Conservation (phyloP, 2,888 invertebrate species). For the Luffia ferchaultella region DNA sequence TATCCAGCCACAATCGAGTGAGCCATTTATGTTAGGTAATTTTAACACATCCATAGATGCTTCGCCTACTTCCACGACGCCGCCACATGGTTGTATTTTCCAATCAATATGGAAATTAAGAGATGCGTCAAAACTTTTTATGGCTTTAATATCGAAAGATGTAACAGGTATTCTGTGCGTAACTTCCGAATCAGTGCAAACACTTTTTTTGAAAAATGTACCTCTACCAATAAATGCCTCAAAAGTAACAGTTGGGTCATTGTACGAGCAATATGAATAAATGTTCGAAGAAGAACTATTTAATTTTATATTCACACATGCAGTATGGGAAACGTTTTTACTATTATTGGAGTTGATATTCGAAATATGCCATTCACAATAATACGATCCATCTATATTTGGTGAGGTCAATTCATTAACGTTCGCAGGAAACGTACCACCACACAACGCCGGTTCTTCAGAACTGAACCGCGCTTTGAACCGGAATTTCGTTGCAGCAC, state of each 20-base stretch:
- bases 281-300: conserved; percentile 26
- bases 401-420: conserved; percentile 34
- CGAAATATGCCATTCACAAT: conserved; percentile 34
- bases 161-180: conserved; percentile 32
- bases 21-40: conserved; percentile 44
- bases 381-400: conserved; percentile 27
- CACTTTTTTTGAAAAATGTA: conserved; percentile 17
- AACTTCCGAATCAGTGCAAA: conserved; percentile 30
- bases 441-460: conserved; percentile 55
- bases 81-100: conserved; percentile 74
- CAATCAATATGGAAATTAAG: conserved; percentile 65
- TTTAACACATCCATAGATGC: conserved; percentile 29
- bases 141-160: conserved; percentile 28
- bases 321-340: conserved; percentile 23
- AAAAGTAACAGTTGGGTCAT: conserved; percentile 31
- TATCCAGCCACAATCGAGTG: conserved; percentile 78
- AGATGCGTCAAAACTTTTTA: conserved; percentile 21
- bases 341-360: conserved; percentile 7
- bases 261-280: conserved; percentile 25
- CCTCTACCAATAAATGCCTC: conserved; percentile 12
- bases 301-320: conserved; percentile 25
- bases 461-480: conserved; percentile 76
- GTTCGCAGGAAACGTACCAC: conserved; percentile 26
- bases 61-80: conserved; percentile 41
- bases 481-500: conserved; percentile 59